phyloP scores from a whole-genome alignment of 92 coral and sea anemone species.

The Phenganax subtilis region DNA sequence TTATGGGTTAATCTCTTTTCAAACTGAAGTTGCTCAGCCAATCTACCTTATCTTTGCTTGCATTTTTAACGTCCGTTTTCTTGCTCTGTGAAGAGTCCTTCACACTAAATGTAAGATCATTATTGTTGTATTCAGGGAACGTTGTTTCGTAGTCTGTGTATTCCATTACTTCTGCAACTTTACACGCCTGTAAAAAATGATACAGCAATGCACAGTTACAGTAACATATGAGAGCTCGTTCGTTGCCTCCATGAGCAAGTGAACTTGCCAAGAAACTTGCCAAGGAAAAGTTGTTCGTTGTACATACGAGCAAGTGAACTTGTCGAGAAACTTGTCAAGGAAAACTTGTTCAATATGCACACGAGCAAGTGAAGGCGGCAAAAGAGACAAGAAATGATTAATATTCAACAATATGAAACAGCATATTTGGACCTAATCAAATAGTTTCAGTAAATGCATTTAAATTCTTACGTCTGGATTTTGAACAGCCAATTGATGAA shows the following conservation, averaged over 20 bases:
- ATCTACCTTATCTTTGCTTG: conserved; percentile 10
- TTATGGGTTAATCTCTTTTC: no score
- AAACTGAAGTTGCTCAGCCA: not conserved
- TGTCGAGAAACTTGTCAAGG: no score
- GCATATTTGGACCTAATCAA: not conserved
- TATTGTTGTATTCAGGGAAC: conserved; percentile 27
- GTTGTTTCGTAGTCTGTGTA: not conserved
- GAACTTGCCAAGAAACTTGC: no score
- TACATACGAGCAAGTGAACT: no score
- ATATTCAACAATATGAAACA: not conserved
- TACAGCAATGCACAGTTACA: not conserved
- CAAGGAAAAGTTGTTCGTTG: no score
- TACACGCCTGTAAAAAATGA: conserved; percentile 26
- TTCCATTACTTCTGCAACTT: conserved; percentile 23
- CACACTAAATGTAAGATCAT: conserved; percentile 19
- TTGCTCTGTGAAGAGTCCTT: conserved; percentile 12
- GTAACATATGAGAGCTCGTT: no score
- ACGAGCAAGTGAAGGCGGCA: no score
- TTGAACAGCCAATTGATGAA: conserved; percentile 73
- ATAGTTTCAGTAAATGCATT: not conserved
- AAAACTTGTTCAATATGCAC: no score
- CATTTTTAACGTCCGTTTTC: conserved; percentile 5
- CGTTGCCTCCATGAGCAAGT: no score
- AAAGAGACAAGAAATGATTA: no score
- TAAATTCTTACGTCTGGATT: conserved; percentile 67